Percentiles rank a stretch among this genome's conserved stretches.
phyloP scores from a whole-genome alignment of 2,797 vertebrate genomes.

The Carcharodon carcharias region DNA sequence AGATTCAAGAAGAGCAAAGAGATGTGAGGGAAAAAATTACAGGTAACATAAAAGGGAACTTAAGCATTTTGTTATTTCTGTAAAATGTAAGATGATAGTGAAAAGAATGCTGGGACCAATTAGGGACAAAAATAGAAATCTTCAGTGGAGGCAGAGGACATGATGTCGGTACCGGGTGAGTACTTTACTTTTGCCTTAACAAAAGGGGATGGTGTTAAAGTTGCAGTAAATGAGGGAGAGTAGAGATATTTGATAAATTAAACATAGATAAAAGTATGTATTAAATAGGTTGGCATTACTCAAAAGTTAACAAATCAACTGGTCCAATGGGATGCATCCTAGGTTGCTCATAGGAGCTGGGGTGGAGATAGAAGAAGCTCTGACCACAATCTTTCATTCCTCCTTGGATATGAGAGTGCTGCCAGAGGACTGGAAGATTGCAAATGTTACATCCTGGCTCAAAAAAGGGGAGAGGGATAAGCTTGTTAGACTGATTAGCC shows the following conservation, averaged over 20 bases:
- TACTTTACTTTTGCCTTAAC: too few relatives aligned
- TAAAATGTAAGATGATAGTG: background rate
- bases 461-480: background rate
- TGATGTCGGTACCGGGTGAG: background rate
- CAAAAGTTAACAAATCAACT: background rate
- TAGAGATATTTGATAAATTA: background rate
- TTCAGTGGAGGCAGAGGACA: background rate
- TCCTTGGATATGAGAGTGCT: background rate
- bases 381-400: background rate
- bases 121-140: background rate
- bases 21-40: background rate
- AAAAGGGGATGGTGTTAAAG: background rate
- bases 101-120: background rate
- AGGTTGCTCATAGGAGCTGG: background rate
- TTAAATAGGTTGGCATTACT: background rate
- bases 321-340: background rate
- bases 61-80: background rate
- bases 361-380: background rate
- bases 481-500: background rate
- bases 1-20: background rate
- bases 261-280: background rate
- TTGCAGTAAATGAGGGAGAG: background rate
- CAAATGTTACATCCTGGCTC: background rate
- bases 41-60: background rate
- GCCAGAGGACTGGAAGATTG: background rate